These are phyloP conservation scores for Poicephalus gulielmi DNA, from an alignment of 2,113 vertebrate genomes.

Conservation along the genomic window DNA sequence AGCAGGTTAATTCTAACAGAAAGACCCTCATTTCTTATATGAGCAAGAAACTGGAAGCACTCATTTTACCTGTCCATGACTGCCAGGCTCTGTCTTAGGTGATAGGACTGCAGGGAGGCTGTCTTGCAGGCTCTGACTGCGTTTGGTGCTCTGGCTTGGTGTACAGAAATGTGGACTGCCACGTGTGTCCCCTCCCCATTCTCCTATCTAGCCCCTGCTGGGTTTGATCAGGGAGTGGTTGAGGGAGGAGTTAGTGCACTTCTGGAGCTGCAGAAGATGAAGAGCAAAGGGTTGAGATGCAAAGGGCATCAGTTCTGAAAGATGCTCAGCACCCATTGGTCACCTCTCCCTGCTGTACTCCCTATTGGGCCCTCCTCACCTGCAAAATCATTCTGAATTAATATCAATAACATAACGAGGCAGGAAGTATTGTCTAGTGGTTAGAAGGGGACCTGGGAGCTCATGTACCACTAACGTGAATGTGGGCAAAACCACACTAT, in stretches of 20 bases:
- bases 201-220: neutral
- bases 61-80: slow-evolving; percentile 69
- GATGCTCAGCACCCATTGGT: slow-evolving; percentile 55
- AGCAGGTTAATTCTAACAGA: neutral
- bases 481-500: slow-evolving; percentile 39
- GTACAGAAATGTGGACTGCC: neutral
- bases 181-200: neutral
- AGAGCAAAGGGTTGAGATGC: neutral
- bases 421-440: slow-evolving; percentile 56
- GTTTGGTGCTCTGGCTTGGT: neutral
- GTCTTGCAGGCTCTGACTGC: neutral
- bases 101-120: neutral
- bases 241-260: slow-evolving; percentile 59
- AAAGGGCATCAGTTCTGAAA: slow-evolving; percentile 49
- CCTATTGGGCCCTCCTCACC: neutral
- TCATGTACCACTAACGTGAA: neutral
- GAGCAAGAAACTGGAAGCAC: neutral
- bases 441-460: slow-evolving; percentile 5
- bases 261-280: neutral
- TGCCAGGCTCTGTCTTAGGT: neutral
- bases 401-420: slow-evolving; percentile 12
- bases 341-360: neutral
- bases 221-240: neutral
- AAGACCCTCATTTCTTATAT: neutral
- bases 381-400: slow-evolving; percentile 29